Evolutionary conservation across 2,888 invertebrate genomes (phyloP).

Genomic region (Nomada ruficornis): DNA sequence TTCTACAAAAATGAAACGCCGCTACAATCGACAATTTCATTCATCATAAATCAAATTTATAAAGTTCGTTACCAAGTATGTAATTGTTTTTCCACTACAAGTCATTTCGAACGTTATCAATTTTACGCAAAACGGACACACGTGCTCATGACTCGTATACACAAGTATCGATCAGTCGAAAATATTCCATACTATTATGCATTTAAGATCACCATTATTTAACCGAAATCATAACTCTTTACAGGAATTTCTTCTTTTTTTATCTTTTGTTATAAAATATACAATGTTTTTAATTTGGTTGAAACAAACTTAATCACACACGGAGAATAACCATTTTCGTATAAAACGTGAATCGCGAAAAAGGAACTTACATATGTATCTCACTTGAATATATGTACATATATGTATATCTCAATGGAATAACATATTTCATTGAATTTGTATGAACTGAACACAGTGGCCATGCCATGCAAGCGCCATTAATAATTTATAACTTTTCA

Average conservation of each 20-base stretch:
- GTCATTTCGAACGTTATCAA: background rate
- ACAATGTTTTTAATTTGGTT: too few species aligned
- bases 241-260: background rate
- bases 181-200: background rate
- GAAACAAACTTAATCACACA: background rate
- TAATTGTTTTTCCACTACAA: background rate
- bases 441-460: background rate
- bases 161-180: background rate
- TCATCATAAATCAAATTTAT: background rate
- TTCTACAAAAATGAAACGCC: background rate
- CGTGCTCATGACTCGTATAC: conserved; percentile 7
- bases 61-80: background rate
- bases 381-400: background rate
- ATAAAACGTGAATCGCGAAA: background rate
- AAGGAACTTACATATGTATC: background rate
- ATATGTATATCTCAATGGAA: background rate
- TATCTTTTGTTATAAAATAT: too few species aligned
- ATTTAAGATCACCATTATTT: background rate
- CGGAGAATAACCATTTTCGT: conserved; percentile 1
- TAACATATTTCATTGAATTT: background rate
- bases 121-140: background rate
- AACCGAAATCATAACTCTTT: conserved; percentile 7
- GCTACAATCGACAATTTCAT: conserved; percentile 15
- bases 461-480: background rate
- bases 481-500: background rate